Evolutionary conservation across 2,888 invertebrate genomes (phyloP), one percentile per base, ranked within the genome.

Genomic region (Scelioninae gen. 1): DNA sequence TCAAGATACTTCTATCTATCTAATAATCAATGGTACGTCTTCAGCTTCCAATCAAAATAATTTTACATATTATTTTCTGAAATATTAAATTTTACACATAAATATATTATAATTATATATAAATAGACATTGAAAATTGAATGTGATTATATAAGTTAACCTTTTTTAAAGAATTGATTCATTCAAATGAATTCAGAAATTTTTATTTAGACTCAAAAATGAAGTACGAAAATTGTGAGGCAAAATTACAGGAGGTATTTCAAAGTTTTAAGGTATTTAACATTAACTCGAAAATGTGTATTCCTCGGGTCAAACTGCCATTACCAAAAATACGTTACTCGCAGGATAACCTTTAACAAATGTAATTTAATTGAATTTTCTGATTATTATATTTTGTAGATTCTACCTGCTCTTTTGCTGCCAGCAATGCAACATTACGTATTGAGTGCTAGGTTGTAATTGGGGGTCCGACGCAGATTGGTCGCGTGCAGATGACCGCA

Each of bases 401-500:
- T 65, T 23, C 63, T 31, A 65, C 56, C 60, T 56, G 63, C 47
- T 75, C 60, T 68, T 74, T 82, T 31, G 83, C 79, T 74, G 53
- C 29, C 76, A 62, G 69, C 62, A 55, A 29, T 68, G 68, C 78
- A 74, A 60, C 56, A 58, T 71, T 75, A 62, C 71, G 51, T 77
- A 78, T 81, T 65, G 82, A 77, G 68, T 80, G 77, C 82, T 34
- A 74, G 68, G 82, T 82, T 79, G 75, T 83, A 82, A 83, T 83
- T 82, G 83, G 74, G 68, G 82, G 77, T 79, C 79, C 80, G 74
- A 83, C 77, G 71, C 51, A 77, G 77, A 78, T 81, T 72, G 84
- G 81, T 85, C 84, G 85, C 85, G 85, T 85, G 85, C 83, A 83
- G 79, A 77, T 85, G 72, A 77, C 79, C 71, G 62, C 82, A 83